phyloP scores from a whole-genome alignment of 1,140 invertebrate species.

The Artemia franciscana region DNA sequence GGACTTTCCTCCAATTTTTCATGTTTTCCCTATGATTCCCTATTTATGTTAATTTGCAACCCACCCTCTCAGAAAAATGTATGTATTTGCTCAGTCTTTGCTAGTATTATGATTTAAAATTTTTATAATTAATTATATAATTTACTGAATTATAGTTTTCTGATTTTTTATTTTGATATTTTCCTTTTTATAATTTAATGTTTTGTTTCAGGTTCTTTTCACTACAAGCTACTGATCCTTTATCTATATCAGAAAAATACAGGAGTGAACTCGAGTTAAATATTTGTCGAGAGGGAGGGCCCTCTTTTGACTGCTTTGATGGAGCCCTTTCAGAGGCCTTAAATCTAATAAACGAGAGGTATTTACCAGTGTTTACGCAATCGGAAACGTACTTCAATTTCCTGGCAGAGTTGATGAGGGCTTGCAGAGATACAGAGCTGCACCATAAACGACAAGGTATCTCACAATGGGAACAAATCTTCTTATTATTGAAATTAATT shows the following conservation, averaged over 20 bases:
- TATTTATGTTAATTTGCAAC: too few relatives aligned
- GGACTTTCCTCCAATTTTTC: too few relatives aligned
- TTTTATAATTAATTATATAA: too few relatives aligned
- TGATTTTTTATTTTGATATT: too few relatives aligned
- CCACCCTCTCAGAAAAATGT: too few relatives aligned
- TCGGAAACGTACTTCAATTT: neutral
- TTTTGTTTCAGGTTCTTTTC: neutral
- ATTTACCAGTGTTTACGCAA: neutral
- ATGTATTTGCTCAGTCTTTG: too few relatives aligned
- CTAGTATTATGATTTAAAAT: too few relatives aligned
- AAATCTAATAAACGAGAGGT: neutral
- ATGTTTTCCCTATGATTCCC: too few relatives aligned
- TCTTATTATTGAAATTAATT: too few relatives aligned
- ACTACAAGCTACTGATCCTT: neutral
- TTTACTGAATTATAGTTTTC: too few relatives aligned
- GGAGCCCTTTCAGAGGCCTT: neutral
- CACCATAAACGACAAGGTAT: neutral
- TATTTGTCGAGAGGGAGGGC: neutral
- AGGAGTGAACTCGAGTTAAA: neutral
- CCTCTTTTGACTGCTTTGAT: neutral
- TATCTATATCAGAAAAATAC: neutral
- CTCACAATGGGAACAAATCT: too few relatives aligned
- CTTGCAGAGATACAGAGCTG: neutral
- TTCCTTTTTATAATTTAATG: too few relatives aligned
- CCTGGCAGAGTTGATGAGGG: neutral